These are phyloP conservation scores for Corythoichthys intestinalis DNA, from an alignment of 2,113 vertebrate genomes.

Conservation along the genomic window DNA sequence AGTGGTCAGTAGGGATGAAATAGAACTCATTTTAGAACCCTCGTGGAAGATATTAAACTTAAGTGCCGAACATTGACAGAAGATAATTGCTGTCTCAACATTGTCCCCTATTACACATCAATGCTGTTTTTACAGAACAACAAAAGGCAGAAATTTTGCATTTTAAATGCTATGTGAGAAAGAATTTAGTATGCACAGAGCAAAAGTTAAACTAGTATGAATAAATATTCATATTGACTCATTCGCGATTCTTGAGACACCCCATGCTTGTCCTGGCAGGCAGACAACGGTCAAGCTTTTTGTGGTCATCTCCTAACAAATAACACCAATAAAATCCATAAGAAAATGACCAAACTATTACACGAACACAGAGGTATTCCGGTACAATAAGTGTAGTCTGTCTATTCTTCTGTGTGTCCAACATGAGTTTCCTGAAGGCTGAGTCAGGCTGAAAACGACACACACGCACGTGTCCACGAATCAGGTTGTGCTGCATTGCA, in stretches of 20 bases:
- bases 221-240: slow-evolving; percentile 73
- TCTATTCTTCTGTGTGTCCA: slow-evolving; percentile 23
- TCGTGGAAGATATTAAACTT: no score
- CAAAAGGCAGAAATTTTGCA: neutral
- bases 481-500: slow-evolving; percentile 52
- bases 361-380: slow-evolving; percentile 11
- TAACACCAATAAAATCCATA: slow-evolving; percentile 67
- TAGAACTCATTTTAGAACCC: no score
- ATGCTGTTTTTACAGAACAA: neutral
- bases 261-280: slow-evolving; percentile 72
- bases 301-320: slow-evolving; percentile 67
- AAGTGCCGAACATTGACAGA: no score
- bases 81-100: no score
- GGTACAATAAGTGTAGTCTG: neutral
- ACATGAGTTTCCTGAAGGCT: slow-evolving; percentile 15
- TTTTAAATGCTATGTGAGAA: slow-evolving; percentile 1
- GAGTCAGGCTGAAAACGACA: slow-evolving; percentile 27
- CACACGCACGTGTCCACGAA: slow-evolving; percentile 30
- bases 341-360: slow-evolving; percentile 65
- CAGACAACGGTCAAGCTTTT: slow-evolving; percentile 59
- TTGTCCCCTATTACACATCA: neutral
- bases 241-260: slow-evolving; percentile 69
- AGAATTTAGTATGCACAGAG: slow-evolving; percentile 43
- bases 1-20: no score
- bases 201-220: slow-evolving; percentile 58